These are phyloP conservation scores for Cherax quadricarinatus DNA, from an alignment of 1,140 invertebrate genomes.

Conservation along the genomic window DNA sequence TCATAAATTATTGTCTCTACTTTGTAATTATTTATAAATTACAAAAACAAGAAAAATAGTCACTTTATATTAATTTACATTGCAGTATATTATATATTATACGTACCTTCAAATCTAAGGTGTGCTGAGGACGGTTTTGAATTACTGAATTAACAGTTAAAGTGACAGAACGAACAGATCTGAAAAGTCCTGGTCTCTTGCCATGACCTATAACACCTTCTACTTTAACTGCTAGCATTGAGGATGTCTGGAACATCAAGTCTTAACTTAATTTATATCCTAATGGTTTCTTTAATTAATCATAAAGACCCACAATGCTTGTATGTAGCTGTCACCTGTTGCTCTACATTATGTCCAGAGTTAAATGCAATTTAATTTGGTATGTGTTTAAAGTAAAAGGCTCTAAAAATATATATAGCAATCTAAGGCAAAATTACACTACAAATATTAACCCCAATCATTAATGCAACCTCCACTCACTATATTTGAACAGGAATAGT, in stretches of 20 bases:
- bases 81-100: too few species aligned
- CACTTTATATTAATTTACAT: too few species aligned
- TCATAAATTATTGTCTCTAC: too few species aligned
- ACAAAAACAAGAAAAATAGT: too few species aligned
- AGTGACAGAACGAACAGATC: conserved; percentile 74
- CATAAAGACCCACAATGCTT: too few species aligned
- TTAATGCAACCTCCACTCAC: not conserved
- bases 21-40: too few species aligned
- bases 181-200: conserved; percentile 73
- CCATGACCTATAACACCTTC: conserved; percentile 89
- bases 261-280: not conserved
- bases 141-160: conserved; percentile 73
- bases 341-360: too few species aligned
- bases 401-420: not conserved
- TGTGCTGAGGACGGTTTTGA: conserved; percentile 66
- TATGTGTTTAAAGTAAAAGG: too few species aligned
- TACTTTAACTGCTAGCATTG: conserved; percentile 89
- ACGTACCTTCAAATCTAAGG: conserved; percentile 78
- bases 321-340: too few species aligned
- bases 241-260: conserved; percentile 80
- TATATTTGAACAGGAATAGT: not conserved
- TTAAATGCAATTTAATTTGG: too few species aligned
- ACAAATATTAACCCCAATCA: not conserved
- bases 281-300: not conserved
- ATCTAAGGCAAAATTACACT: not conserved